A percentile compares a stretch with the other conserved stretches of the same genome.
phyloP scores from a whole-genome alignment of 2,888 invertebrate genomes.

The Mesorhabditis belari region DNA sequence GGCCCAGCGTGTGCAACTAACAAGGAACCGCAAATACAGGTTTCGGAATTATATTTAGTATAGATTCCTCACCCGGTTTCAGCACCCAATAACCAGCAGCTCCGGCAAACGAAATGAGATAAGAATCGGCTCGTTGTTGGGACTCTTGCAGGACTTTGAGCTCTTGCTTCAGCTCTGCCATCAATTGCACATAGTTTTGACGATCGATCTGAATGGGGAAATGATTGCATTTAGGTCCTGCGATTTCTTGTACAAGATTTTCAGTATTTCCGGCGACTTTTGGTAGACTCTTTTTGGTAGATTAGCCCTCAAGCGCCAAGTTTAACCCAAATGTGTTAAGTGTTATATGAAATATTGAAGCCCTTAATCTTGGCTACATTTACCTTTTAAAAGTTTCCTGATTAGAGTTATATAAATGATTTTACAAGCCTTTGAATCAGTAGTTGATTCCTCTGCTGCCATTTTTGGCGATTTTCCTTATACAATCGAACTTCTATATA shows the following conservation, averaged over 20 bases:
- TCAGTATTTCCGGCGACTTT: not conserved
- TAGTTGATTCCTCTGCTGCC: no score
- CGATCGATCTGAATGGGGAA: slow-evolving; percentile 26
- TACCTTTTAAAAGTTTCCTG: not conserved
- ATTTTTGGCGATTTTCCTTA: no score
- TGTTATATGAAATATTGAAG: no score
- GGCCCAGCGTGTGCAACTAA: no score
- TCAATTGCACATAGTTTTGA: slow-evolving; percentile 45
- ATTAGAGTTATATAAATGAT: not conserved
- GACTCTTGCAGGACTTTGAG: slow-evolving; percentile 27
- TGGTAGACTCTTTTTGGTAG: no score
- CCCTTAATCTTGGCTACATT: no score
- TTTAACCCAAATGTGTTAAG: no score
- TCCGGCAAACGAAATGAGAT: slow-evolving; percentile 48
- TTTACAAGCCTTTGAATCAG: not conserved
- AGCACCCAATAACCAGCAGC: slow-evolving; percentile 52
- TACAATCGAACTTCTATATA: no score
- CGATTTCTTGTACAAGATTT: not conserved
- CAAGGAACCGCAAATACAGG: no score
- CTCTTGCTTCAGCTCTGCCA: slow-evolving; percentile 40
- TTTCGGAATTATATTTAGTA: no score
- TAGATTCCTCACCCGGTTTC: slow-evolving; percentile 28
- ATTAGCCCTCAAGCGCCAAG: no score
- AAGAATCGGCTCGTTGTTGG: slow-evolving; percentile 10
- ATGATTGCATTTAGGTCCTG: not conserved